phyloP scores from a whole-genome alignment of 2,888 invertebrate genomes.

The Limnephilus auricula region DNA sequence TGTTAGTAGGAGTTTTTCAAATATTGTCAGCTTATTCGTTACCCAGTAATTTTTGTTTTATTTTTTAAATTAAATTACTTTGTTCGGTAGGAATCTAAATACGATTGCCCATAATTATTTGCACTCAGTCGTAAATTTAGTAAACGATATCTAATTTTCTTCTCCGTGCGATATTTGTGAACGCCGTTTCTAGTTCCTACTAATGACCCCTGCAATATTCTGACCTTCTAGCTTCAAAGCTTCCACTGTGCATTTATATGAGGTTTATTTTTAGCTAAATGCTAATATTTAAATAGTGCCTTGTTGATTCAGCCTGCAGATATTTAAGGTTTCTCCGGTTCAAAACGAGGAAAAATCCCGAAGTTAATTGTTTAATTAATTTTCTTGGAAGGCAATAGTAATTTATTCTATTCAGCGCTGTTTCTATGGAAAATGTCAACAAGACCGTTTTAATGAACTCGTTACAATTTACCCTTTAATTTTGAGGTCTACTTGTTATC shows the following conservation, averaged over 20 bases:
- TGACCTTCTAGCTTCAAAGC: neutral
- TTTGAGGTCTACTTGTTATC: constrained; percentile 39
- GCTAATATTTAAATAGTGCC: neutral
- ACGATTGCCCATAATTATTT: neutral
- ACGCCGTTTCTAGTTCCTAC: neutral
- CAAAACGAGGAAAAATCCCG: neutral
- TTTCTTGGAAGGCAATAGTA: neutral
- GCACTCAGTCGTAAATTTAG: neutral
- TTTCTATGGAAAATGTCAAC: constrained; percentile 24
- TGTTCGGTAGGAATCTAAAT: neutral
- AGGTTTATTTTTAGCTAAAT: neutral
- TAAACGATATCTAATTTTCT: neutral
- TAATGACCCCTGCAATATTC: neutral
- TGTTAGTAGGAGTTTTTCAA: no score
- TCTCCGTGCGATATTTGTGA: neutral
- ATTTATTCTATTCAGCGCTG: neutral
- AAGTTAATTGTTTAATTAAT: neutral
- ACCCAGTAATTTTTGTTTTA: no score
- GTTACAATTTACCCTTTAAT: constrained; percentile 40
- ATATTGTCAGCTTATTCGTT: no score
- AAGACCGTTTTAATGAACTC: constrained; percentile 32
- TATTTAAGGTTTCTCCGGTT: neutral
- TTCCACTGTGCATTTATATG: neutral
- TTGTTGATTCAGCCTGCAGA: neutral
- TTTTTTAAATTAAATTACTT: no score